Base-by-base conservation (phyloP, 2,888 invertebrate species). In the Mylabris sibirica region DNA sequence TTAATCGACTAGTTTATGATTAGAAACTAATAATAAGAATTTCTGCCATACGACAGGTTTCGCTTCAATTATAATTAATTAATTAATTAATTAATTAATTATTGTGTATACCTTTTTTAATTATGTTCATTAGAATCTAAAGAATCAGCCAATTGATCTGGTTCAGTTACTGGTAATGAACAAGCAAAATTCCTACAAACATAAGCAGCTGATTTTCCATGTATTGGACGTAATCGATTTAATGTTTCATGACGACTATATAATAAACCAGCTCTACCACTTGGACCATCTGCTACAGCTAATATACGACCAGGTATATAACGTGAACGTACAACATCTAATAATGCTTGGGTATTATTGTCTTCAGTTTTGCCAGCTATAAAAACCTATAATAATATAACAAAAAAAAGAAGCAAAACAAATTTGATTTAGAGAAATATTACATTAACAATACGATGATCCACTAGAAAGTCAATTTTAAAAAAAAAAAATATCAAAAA, bases 111-210 rank as follows among this genome's bases (percentile, higher is more conserved):
- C 44, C n/a, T 44, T 44, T 44, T 1, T 49, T 49, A 11, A 20
- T 49, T 49, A 9, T 44, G 12, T 20, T 34, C 38, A 20, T 65
- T 65, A 8, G 49, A 75, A 65, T 80, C 89, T 11, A 93, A 85
- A 22, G 91, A 83, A 22, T 84, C 84, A 68, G 88, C 89, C 11
- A 93, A 86, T 66, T 91, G 89, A 17, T 88, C 87, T 0, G 90
- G 89, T 64, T 90, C 89, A 0, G 90, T 91, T 60, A 93, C 91
- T 2, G 94, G 94, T 65, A 93, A 84, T 5, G 91, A 90, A 83
- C 94, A 95, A 1, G 91, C 87, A 82, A 89, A 91, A 76, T 92
- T 90, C 6, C 91, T 88, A 81, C 95, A 95, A n/a, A 94, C 92
- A 82, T 92, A 94, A 24, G 92, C 94, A 0, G 92, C 90, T 0